These are phyloP conservation scores for Gymnocheta viridis DNA, from an alignment of 2,888 invertebrate genomes.

Conservation along the genomic window DNA sequence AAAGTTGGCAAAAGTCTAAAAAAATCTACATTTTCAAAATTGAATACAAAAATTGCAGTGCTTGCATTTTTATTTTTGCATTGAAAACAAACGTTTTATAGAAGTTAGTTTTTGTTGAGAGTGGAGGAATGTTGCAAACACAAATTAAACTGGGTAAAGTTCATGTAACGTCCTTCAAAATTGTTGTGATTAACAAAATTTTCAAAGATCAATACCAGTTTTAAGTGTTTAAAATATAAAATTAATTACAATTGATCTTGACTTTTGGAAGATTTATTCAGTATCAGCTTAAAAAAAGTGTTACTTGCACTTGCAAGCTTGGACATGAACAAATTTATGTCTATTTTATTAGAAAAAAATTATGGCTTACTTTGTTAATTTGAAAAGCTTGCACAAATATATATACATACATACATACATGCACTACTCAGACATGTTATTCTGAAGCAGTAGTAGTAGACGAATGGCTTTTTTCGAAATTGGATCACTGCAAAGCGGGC, in stretches of 20 bases:
- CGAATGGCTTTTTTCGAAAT: no score
- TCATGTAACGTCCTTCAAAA: slow-evolving; percentile 76
- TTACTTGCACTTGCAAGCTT: neutral
- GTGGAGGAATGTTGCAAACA: no score
- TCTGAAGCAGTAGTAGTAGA: no score
- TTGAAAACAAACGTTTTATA: neutral
- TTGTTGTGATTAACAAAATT: neutral
- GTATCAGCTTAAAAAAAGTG: neutral
- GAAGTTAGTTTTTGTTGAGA: neutral
- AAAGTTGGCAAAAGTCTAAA: slow-evolving; percentile 17
- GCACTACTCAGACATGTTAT: no score
- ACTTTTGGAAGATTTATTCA: neutral
- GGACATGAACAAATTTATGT: neutral
- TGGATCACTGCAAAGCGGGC: no score
- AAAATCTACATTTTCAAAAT: neutral
- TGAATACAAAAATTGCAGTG: slow-evolving; percentile 37
- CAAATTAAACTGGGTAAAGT: slow-evolving; percentile 78
- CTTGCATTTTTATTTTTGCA: slow-evolving; percentile 36
- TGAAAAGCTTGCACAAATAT: no score
- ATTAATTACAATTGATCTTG: slow-evolving; percentile 7
- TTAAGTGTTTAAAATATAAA: neutral
- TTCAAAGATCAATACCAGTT: neutral
- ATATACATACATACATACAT: no score
- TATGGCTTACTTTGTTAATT: no score
- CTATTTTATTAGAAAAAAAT: no score